These are phyloP conservation scores for Fukomys damarensis DNA, from an alignment of 2,113 vertebrate genomes.

Conservation along the genomic window DNA sequence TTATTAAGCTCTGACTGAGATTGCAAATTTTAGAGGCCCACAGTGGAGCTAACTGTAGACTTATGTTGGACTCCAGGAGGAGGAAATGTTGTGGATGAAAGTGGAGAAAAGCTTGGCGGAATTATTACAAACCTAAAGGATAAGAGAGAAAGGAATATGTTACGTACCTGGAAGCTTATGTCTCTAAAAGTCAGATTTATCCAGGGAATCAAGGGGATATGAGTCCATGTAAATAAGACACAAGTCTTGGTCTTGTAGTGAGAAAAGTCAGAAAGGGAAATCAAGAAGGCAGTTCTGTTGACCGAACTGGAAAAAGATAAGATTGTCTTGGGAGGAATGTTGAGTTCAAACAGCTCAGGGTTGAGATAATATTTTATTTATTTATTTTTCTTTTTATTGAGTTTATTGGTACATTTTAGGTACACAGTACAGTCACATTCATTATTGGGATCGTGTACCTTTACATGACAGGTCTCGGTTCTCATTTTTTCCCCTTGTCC, in stretches of 20 bases:
- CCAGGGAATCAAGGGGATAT: background rate
- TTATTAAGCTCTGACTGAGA: background rate
- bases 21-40: background rate
- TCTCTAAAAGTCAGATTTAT: background rate
- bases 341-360: background rate
- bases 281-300: conserved; percentile 41
- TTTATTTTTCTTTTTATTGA: too few relatives aligned
- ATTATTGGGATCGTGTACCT: too few relatives aligned
- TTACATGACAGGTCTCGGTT: too few relatives aligned
- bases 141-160: background rate
- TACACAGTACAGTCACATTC: too few relatives aligned
- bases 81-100: background rate
- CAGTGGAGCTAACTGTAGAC: background rate
- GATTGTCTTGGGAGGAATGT: conserved; percentile 39
- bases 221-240: background rate
- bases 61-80: background rate
- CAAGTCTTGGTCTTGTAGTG: background rate
- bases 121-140: background rate
- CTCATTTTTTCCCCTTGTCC: too few relatives aligned
- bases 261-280: conserved; percentile 14
- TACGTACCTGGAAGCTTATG: background rate
- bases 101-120: background rate
- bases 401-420: too few relatives aligned
- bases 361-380: background rate
- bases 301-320: background rate